These are phyloP conservation scores for Pantherophis guttatus DNA, from an alignment of 2,113 vertebrate genomes.

Conservation along the genomic window DNA sequence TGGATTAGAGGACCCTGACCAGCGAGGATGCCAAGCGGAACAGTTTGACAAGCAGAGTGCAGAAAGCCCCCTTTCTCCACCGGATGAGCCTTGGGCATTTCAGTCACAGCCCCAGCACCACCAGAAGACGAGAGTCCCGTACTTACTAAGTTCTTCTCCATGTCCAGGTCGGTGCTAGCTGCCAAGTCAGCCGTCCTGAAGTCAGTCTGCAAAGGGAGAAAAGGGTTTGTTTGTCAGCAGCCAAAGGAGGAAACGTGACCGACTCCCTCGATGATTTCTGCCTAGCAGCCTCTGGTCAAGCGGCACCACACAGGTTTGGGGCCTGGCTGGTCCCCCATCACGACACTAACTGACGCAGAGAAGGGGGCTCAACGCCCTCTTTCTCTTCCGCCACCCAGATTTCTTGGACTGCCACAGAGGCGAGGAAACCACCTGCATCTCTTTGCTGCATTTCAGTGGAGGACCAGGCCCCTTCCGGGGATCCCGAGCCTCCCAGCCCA, in stretches of 20 bases:
- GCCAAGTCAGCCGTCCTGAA: constrained; percentile 66
- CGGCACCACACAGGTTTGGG: too few relatives aligned
- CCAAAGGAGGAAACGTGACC: neutral
- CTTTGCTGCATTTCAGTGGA: neutral
- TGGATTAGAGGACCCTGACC: neutral
- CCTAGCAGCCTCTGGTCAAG: neutral
- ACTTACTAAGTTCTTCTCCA: constrained; percentile 77
- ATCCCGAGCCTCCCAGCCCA: neutral
- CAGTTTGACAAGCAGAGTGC: neutral
- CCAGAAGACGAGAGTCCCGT: fast-evolving
- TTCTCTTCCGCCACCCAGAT: too few relatives aligned
- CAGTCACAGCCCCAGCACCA: too few relatives aligned
- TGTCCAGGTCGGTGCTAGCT: constrained; percentile 73
- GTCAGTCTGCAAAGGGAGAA: constrained; percentile 68
- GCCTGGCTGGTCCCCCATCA: neutral
- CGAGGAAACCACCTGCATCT: neutral
- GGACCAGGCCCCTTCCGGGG: neutral
- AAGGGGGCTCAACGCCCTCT: neutral
- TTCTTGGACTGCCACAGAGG: neutral
- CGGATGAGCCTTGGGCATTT: neutral
- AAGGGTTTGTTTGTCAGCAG: neutral
- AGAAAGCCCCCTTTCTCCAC: too few relatives aligned
- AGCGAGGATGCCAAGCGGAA: neutral
- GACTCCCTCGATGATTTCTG: neutral
- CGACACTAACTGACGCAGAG: too few relatives aligned